Percentiles rank a stretch among this genome's conserved stretches.
Evolutionary conservation across 2,113 vertebrate genomes (phyloP).

Genomic region (Bubo scandiacus): DNA sequence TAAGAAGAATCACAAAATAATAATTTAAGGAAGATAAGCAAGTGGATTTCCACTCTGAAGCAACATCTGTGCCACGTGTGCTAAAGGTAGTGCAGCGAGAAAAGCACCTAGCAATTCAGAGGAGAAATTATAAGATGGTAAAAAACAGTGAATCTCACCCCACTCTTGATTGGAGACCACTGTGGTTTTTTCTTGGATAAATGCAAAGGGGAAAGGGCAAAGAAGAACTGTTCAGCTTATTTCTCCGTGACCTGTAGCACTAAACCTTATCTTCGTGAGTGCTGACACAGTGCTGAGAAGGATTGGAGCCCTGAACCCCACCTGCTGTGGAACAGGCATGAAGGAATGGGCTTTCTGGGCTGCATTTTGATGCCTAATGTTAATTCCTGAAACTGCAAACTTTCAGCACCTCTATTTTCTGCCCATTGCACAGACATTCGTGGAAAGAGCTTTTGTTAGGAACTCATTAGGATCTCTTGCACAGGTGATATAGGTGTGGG

Average conservation of each 20-base stretch:
- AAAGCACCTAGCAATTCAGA: neutral
- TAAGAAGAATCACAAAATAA: slow-evolving; percentile 24
- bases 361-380: neutral
- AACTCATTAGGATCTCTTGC: neutral
- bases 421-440: neutral
- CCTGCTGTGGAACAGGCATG: neutral
- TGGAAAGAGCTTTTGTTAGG: neutral
- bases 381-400: neutral
- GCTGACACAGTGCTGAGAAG: neutral
- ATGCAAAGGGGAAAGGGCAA: neutral
- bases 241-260: neutral
- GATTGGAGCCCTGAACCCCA: neutral
- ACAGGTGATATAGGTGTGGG: no score
- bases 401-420: neutral
- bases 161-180: neutral
- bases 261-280: neutral
- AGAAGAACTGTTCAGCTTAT: neutral
- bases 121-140: neutral
- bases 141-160: neutral
- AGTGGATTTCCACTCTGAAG: neutral
- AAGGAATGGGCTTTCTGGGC: neutral
- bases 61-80: slow-evolving; percentile 30
- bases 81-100: neutral
- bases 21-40: neutral
- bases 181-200: neutral